Evolutionary conservation across 1,140 invertebrate genomes (phyloP), one percentile per base, ranked within the genome.

Genomic region (Penaeus vannamei): DNA sequence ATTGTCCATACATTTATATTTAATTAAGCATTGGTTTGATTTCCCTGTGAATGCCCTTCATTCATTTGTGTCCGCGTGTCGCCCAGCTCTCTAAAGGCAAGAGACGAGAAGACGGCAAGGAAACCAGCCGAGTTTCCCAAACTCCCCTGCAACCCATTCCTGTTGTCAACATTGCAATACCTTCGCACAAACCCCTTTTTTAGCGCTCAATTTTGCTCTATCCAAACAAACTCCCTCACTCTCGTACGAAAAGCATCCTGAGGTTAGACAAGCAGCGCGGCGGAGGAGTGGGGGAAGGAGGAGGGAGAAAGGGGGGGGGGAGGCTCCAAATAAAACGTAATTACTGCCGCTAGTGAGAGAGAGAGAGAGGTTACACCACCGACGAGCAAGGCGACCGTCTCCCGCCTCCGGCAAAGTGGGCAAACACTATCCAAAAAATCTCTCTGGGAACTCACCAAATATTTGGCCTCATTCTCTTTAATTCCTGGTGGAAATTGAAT

Each of bases 381-480:
- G 26, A 53, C 53, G 53, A 14, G 53, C 53, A 53, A 53, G 53
- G 17, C 53, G 72, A 36, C 72, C 26, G 29, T 81, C 87, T 69
- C 87, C 82, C 82, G 87, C 87, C 82, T 32, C 80, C 62, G 82
- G 87, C 87, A 89, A 89, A 89, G 82, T 85, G 72, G 82, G 87
- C 87, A 89, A 89, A 89, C 87, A 89, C 83, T 59, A 62, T 69
- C 82, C 77, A 76, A 29, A 76, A 81, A 89, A 89, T 84, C 84
- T 89, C 84, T 81, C 83, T 59, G 42, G 87, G 79, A 89, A 89
- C 87, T 89, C 84, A 84, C 87, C 87, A 89, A 89, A 89, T 89
- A 89, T 89, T 89, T 89, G 87, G 83, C 77, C 87, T 89, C 87
- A 89, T 89, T 89, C 87, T 89, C 82, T 89, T 89, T 89, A 84